Evolutionary conservation across 2,113 vertebrate species (phyloP).

Genomic region (Desmodus rotundus): DNA sequence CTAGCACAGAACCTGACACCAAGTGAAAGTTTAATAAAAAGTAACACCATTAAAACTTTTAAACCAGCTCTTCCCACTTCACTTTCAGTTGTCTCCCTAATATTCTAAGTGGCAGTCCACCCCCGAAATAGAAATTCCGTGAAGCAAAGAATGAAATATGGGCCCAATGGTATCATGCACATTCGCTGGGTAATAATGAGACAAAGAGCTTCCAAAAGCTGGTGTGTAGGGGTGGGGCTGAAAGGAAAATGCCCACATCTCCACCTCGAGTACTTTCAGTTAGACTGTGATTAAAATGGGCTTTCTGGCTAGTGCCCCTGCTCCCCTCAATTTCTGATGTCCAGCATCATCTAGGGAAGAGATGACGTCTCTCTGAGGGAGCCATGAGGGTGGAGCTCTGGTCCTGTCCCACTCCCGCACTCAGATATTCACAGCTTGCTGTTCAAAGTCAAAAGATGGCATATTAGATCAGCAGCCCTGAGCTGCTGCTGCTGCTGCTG

Average conservation of each 20-base stretch:
- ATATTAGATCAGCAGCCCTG: not conserved
- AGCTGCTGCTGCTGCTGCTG: not conserved
- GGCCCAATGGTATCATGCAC: rapidly evolving
- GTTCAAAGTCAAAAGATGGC: not conserved
- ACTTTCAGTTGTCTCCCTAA: not conserved
- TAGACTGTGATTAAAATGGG: not conserved
- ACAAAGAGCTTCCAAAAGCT: not conserved
- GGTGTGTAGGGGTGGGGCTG: not conserved
- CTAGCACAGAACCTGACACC: not conserved
- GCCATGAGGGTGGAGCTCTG: rapidly evolving
- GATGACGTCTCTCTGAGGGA: rapidly evolving
- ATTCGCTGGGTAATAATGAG: not conserved
- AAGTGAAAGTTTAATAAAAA: not conserved
- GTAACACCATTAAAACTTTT: not conserved
- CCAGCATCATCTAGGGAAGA: not conserved
- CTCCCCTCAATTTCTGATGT: not conserved
- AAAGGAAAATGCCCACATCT: not conserved
- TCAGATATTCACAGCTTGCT: not conserved
- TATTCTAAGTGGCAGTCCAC: not conserved
- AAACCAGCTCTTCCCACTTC: not conserved
- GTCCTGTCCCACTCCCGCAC: not conserved
- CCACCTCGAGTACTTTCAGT: not conserved
- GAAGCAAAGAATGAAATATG: not conserved
- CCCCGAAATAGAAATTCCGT: not conserved
- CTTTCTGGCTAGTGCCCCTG: not conserved